Percentiles rank a stretch among this genome's conserved stretches.
Evolutionary conservation across 2,113 vertebrate species (phyloP).

Genomic region (Melospiza melodia): DNA sequence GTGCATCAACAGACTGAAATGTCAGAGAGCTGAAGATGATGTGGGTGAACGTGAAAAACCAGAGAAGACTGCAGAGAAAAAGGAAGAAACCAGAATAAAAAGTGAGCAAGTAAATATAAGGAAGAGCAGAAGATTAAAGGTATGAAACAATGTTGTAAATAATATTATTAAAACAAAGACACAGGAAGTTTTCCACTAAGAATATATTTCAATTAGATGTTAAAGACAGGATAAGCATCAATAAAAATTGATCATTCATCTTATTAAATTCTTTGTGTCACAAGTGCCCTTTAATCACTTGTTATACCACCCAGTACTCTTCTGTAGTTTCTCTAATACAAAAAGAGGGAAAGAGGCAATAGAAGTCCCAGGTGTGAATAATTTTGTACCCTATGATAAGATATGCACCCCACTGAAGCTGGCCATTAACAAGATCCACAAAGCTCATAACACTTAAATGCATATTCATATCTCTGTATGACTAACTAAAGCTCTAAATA

Average conservation of each 20-base stretch:
- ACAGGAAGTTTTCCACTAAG: not conserved
- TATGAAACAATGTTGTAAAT: not conserved
- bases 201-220: not conserved
- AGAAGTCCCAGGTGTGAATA: not conserved
- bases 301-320: not conserved
- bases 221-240: not conserved
- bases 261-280: not conserved
- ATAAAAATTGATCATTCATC: not conserved
- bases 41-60: slow-evolving; percentile 27
- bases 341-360: not conserved
- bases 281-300: not conserved
- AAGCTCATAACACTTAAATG: not conserved
- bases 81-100: not conserved
- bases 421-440: not conserved
- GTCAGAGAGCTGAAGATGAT: slow-evolving; percentile 32
- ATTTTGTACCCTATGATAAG: not conserved
- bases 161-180: not conserved
- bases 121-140: not conserved
- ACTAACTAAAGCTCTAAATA: not conserved
- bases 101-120: not conserved
- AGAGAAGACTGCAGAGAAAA: not conserved
- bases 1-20: slow-evolving; percentile 53
- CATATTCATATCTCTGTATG: not conserved
- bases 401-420: not conserved
- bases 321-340: not conserved